Conservation (phyloP, 2,113 vertebrate genomes). For the Chiloscyllium plagiosum region DNA sequence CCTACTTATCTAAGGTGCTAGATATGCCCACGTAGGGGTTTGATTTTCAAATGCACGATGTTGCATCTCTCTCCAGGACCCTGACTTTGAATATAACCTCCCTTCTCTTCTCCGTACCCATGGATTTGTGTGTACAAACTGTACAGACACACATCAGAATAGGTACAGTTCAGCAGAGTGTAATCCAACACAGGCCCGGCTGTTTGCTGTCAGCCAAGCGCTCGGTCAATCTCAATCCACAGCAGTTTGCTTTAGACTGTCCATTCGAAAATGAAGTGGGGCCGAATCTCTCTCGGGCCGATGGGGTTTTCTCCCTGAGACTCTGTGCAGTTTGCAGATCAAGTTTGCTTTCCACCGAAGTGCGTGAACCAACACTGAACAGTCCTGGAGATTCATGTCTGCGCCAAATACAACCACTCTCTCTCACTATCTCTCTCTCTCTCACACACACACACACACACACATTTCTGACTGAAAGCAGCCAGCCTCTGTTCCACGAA, state of each 20-base stretch:
- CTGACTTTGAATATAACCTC: neutral
- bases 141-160: neutral
- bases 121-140: neutral
- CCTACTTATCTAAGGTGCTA: too few relatives aligned
- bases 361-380: neutral
- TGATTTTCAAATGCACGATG: neutral
- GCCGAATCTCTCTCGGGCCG: neutral
- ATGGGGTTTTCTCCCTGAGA: too few relatives aligned
- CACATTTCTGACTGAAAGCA: neutral
- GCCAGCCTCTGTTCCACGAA: neutral
- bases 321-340: neutral
- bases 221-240: neutral
- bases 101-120: neutral
- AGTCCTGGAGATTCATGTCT: neutral
- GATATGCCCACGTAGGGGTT: neutral
- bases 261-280: neutral
- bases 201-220: neutral
- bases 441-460: too few relatives aligned
- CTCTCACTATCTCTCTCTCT: too few relatives aligned
- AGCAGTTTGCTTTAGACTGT: neutral
- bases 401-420: neutral
- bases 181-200: neutral
- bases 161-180: neutral
- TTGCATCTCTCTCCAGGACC: neutral
- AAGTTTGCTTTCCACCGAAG: neutral